Evolutionary conservation across 2,113 vertebrate species (phyloP), one percentile per base, ranked within the genome.

Genomic region (Nestor notabilis): DNA sequence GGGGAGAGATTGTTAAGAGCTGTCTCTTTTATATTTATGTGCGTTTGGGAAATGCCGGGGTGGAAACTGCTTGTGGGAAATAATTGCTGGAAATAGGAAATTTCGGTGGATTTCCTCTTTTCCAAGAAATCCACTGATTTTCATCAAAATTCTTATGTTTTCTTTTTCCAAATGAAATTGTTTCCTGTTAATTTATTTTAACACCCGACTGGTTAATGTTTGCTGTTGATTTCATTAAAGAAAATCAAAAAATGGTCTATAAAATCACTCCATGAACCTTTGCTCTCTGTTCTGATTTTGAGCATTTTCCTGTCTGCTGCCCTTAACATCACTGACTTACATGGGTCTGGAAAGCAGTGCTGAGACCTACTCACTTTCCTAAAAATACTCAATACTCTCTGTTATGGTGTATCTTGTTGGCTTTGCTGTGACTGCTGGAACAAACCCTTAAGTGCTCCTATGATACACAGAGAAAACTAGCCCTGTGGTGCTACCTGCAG

Each of bases 401-500:
- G 3, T 25, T 3, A 21, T 1, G 9, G 39, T 11, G 71, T 31
- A 13, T 25, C 9, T 14, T 5, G 9, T 4, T 50, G 70, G 49
- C 47, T 87, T 52, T 68, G 74, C 68, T n/a, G 27, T 9, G 41
- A 5, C 71, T 50, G 33, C 68, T 50, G 60, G 52, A 50, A 50
- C 49, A 81, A 65, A n/a, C 14, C 56, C 70, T 43, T 25, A 37
- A 39, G 71, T 4, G 7, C n/a, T 79, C n/a, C 87, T 17, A 3
- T 11, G 47, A 31, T n/a, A n/a, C 80, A 55, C 50, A 5, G 44
- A 53, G 12, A 27, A 44, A 44, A 11, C n/a, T 9, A 44, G 33
- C 80, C 24, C 80, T 24, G 24, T 35, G 72, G 72, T 65, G 33
- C 12, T 70, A 31, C 71, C 90, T 95, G 83, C 90, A 86, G 89